Evolutionary conservation across 2,888 invertebrate genomes (phyloP).

Genomic region (Phyllotreta cruciferae): DNA sequence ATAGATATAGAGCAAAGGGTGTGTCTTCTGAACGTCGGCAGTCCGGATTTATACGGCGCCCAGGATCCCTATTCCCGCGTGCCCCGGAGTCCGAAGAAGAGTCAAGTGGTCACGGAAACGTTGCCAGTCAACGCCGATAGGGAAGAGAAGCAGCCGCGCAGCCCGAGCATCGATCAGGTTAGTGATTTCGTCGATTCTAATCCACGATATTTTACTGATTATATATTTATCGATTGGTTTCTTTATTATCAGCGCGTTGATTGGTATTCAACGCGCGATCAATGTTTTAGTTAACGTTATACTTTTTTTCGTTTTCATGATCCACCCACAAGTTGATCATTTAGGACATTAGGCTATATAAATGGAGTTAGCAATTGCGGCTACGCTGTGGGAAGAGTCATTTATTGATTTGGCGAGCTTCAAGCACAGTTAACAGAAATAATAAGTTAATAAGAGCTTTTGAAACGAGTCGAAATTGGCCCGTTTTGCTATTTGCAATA

Average conservation of each 20-base stretch:
- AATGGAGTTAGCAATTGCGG: slow-evolving; percentile 12
- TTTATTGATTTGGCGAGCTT: neutral
- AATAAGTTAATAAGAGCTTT: neutral
- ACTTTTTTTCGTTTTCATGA: slow-evolving; percentile 33
- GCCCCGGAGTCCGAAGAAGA: slow-evolving; percentile 58
- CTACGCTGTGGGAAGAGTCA: slow-evolving; percentile 31
- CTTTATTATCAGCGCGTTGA: slow-evolving; percentile 31
- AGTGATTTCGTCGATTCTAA: slow-evolving; percentile 49
- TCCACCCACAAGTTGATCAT: slow-evolving; percentile 30
- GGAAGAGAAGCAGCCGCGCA: slow-evolving; percentile 70
- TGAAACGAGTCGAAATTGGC: too few species aligned
- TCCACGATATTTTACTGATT: neutral
- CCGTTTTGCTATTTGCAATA: neutral
- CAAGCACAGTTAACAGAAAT: too few species aligned
- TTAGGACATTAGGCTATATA: slow-evolving; percentile 31
- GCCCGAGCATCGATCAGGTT: slow-evolving; percentile 92
- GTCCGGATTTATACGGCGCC: slow-evolving; percentile 89
- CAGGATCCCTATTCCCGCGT: slow-evolving; percentile 84
- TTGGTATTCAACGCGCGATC: slow-evolving; percentile 24
- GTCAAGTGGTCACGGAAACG: slow-evolving; percentile 60
- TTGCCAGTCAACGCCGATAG: slow-evolving; percentile 56
- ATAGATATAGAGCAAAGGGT: slow-evolving; percentile 92
- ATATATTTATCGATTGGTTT: slow-evolving; percentile 14
- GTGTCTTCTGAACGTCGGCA: slow-evolving; percentile 86
- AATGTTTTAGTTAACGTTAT: slow-evolving; percentile 21